Percentiles rank a stretch among this genome's conserved stretches.
phyloP scores from a whole-genome alignment of 2,888 invertebrate species.

The Panzeria rudis region DNA sequence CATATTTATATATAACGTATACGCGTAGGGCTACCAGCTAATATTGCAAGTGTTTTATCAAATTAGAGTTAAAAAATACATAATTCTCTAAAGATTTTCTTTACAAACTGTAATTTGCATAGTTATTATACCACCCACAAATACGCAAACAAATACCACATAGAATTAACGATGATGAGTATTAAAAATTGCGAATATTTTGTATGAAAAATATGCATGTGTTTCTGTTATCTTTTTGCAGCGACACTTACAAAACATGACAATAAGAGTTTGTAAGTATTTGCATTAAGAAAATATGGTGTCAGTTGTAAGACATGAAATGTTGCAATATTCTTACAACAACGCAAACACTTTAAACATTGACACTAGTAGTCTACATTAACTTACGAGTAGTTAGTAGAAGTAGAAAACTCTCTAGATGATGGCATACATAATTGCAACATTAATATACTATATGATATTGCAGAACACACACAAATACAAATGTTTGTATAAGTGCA shows the following conservation, averaged over 20 bases:
- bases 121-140: neutral
- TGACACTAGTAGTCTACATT: constrained; percentile 18
- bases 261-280: constrained; percentile 16
- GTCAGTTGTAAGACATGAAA: constrained; percentile 48
- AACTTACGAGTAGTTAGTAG: neutral
- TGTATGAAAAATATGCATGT: neutral
- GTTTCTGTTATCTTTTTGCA: constrained; percentile 23
- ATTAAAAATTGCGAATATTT: neutral
- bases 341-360: constrained; percentile 26
- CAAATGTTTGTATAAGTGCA: neutral
- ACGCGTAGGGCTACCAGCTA: too few relatives aligned
- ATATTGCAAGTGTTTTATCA: too few relatives aligned
- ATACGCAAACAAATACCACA: neutral
- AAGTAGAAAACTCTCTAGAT: constrained; percentile 19
- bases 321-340: constrained; percentile 36
- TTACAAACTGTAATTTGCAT: neutral
- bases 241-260: constrained; percentile 18
- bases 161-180: constrained; percentile 4
- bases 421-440: constrained; percentile 43
- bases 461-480: neutral
- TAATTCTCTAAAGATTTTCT: neutral
- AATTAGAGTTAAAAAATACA: neutral
- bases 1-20: too few relatives aligned
- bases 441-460: constrained; percentile 32
- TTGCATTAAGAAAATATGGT: constrained; percentile 49